Evolutionary conservation across 2,888 invertebrate species (phyloP), one percentile per base, ranked within the genome.

Genomic region (Selenia dentaria): DNA sequence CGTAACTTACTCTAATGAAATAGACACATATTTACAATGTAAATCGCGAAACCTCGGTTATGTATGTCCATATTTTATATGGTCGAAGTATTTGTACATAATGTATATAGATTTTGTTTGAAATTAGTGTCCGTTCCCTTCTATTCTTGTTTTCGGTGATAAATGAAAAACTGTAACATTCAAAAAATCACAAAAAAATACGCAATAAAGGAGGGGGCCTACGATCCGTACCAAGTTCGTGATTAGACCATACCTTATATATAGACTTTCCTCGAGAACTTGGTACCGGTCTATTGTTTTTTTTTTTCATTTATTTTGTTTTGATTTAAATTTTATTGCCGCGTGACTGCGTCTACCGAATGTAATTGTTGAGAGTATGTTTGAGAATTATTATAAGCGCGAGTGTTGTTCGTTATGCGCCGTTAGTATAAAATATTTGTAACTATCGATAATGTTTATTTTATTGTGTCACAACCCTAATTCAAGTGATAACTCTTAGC

Each of bases 341-440:
- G 78, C 67, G 77, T 74, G 70, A 74, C 16, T 33, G 47, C 37
- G 47, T 72, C 68, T 70, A 66, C 38, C 62, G 64, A 58, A 52
- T 62, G 67, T 65, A 57, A 35, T 54, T 53, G 68, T 65, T 68
- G 70, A 56, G 48, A 50, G 51, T 45, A 51, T 70, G 76, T 73
- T 75, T 74, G 74, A 73, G 74, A 79, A n/a, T 71, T 55, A 69
- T 76, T 79, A 69, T 82, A 77, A 73, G 82, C 70, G 87, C 87
- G 85, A 79, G 74, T 80, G 87, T 89, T 88, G 79, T 72, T 76
- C 85, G 88, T 87, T 87, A 79, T 76, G 75, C 87, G 86, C 86
- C 79, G 41, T 73, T 83, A 74, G 47, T 37, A 40, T 54, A 45
- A 38, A 41, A 46, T 6, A 22, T 31, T 42, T 39, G 67, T 77